These are phyloP conservation scores for Gonioctena quinquepunctata DNA, from an alignment of 1,140 invertebrate genomes.

Conservation along the genomic window DNA sequence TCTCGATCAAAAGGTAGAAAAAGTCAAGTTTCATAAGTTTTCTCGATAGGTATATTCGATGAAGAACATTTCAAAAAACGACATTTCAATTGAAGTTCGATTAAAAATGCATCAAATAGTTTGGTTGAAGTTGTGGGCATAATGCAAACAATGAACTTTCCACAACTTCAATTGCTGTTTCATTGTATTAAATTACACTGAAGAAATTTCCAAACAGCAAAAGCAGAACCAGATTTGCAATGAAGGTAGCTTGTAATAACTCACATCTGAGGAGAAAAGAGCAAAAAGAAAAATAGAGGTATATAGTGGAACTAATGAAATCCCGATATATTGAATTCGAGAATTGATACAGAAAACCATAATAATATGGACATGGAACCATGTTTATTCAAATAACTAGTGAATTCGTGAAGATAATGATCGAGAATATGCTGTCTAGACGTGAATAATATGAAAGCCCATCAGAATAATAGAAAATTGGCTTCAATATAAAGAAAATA, in stretches of 20 bases:
- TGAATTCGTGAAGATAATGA: too few relatives aligned
- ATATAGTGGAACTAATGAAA: slow-evolving; percentile 2
- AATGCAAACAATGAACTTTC: slow-evolving; percentile 13
- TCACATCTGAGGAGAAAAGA: not conserved
- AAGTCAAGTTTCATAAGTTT: not conserved
- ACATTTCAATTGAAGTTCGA: slow-evolving; percentile 10
- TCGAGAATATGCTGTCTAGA: too few relatives aligned
- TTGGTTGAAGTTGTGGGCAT: not conserved
- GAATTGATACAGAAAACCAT: too few relatives aligned
- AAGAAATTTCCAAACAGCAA: not conserved
- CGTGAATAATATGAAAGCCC: too few relatives aligned
- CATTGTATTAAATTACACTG: slow-evolving; percentile 10
- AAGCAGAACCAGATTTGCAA: not conserved
- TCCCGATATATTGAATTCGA: not conserved
- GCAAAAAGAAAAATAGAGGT: not conserved
- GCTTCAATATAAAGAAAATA: too few relatives aligned
- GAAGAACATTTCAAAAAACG: slow-evolving; percentile 1
- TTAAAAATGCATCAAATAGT: slow-evolving; percentile 6
- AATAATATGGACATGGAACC: too few relatives aligned
- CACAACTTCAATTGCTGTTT: slow-evolving; percentile 10
- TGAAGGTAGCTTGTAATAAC: slow-evolving; percentile 6
- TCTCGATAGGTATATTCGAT: not conserved
- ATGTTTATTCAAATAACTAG: too few relatives aligned
- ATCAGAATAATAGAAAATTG: too few relatives aligned
- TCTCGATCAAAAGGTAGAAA: too few relatives aligned